Conservation (phyloP, 1,140 invertebrate species). For the Diploscapter pachys region DNA sequence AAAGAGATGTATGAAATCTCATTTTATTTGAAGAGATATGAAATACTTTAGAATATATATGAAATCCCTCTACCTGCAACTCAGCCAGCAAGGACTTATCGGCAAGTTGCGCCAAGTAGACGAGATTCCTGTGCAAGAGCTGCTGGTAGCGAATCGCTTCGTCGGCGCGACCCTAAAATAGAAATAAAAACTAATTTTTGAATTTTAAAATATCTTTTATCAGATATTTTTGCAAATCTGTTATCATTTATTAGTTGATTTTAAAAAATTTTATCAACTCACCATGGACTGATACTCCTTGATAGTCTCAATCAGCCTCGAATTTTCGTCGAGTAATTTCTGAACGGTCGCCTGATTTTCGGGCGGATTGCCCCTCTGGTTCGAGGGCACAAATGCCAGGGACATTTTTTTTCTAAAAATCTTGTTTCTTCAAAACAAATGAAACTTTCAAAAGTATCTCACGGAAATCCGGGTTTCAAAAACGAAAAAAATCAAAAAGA, state of each 20-base stretch:
- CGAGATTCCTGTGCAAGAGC: constrained; percentile 49
- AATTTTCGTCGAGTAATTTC: constrained; percentile 54
- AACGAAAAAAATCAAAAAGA: no score
- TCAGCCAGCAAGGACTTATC: constrained; percentile 37
- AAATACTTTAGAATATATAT: background rate
- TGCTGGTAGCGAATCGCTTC: constrained; percentile 47
- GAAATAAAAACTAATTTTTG: no score
- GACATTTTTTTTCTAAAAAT: no score
- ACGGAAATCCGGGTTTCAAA: no score
- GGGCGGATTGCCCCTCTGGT: no score
- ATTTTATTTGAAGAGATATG: background rate
- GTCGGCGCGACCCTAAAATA: constrained; percentile 15
- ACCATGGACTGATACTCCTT: constrained; percentile 49
- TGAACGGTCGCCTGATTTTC: constrained; percentile 37
- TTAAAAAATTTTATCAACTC: background rate
- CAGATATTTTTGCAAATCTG: background rate
- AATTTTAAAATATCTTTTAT: constrained; percentile 9
- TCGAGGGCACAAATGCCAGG: no score
- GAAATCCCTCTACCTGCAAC: background rate
- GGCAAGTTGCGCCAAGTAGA: constrained; percentile 46
- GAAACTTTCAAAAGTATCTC: no score
- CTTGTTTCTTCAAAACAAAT: no score
- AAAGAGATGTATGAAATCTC: background rate
- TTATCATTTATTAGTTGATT: background rate
- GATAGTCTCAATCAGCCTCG: constrained; percentile 49